phyloP scores from a whole-genome alignment of 2,797 vertebrate species.

The Thamnophis elegans region DNA sequence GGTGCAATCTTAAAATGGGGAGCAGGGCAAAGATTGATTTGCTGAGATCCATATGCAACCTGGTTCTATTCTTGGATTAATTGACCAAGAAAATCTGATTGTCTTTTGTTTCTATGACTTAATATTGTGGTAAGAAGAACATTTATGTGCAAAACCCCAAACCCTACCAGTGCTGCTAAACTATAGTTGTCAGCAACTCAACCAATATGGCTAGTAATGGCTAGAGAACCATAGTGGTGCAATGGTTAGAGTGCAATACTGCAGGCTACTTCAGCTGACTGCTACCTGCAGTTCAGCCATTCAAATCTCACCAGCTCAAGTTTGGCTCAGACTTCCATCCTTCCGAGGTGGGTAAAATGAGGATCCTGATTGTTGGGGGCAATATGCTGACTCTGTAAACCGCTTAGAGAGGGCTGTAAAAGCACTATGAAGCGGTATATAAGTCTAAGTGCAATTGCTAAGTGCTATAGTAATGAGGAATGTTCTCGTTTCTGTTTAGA shows the following conservation, averaged over 20 bases:
- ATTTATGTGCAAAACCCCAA: background rate
- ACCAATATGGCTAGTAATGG: background rate
- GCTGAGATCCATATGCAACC: background rate
- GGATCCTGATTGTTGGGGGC: too few species aligned
- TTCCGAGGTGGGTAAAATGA: too few species aligned
- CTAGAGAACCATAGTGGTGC: background rate
- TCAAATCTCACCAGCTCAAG: too few species aligned
- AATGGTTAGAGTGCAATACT: too few species aligned
- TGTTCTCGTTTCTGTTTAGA: background rate
- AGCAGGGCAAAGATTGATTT: background rate
- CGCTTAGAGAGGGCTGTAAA: too few species aligned
- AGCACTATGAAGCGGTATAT: too few species aligned
- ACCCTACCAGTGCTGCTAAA: background rate
- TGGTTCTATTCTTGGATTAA: background rate
- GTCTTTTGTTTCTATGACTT: background rate
- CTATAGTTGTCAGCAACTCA: background rate
- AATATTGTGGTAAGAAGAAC: background rate
- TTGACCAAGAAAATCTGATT: background rate
- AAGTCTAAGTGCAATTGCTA: too few species aligned
- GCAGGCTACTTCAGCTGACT: too few species aligned
- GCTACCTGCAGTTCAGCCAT: too few species aligned
- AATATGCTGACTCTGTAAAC: too few species aligned
- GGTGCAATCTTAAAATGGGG: background rate
- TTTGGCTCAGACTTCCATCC: too few species aligned
- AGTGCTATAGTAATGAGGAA: background rate